Conservation (phyloP, 2,797 vertebrate species). For the Naso thynnoides region DNA sequence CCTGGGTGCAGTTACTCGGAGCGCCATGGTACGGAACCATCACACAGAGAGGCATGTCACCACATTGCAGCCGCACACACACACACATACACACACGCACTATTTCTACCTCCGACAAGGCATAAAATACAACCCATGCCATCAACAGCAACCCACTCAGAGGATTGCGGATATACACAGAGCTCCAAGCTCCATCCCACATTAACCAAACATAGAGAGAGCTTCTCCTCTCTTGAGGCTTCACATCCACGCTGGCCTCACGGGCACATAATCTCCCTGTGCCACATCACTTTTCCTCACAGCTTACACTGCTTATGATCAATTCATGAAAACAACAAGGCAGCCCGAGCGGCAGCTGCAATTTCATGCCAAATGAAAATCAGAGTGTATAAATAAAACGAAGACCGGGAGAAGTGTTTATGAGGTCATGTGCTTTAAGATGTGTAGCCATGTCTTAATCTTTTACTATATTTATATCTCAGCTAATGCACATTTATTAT, state of each 20-base stretch:
- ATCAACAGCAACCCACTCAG: conserved; percentile 72
- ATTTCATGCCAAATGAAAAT: conserved; percentile 29
- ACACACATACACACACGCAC: conserved; percentile 21
- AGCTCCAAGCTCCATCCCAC: conserved; percentile 64
- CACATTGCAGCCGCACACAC: conserved; percentile 50
- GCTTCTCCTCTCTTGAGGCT: conserved; percentile 54
- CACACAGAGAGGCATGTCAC: conserved; percentile 67
- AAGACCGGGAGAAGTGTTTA: not conserved
- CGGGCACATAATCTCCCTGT: conserved; percentile 48
- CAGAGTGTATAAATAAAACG: not conserved
- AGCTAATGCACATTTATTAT: not conserved
- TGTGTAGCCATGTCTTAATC: not conserved
- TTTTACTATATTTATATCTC: not conserved
- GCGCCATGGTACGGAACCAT: conserved; percentile 57
- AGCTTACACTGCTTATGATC: conserved; percentile 38
- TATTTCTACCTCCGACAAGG: conserved; percentile 59
- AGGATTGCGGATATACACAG: conserved; percentile 59
- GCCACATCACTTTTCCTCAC: conserved; percentile 40
- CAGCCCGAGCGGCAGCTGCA: conserved; percentile 16
- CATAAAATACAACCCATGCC: conserved; percentile 64
- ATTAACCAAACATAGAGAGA: conserved; percentile 61
- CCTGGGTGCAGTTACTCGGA: conserved; percentile 72
- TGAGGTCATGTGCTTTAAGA: not conserved
- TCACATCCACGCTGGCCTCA: conserved; percentile 35
- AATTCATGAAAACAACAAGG: conserved; percentile 34